Base-by-base conservation (phyloP, 1,140 invertebrate genomes). In the Mylabris phalerata region DNA sequence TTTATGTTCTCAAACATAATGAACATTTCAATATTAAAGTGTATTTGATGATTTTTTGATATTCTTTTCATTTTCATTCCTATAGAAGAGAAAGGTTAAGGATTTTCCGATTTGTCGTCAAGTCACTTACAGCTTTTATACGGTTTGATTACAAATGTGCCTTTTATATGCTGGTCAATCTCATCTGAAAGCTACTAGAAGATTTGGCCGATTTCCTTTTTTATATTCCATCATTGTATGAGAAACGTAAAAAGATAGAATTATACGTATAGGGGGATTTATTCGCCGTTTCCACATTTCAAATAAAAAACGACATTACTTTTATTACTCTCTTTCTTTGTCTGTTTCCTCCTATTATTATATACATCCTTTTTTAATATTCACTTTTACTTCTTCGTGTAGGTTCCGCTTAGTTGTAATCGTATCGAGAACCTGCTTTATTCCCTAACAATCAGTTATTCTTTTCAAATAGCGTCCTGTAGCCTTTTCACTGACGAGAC, bases 91-190 rank as follows among this genome's bases (percentile, higher is more conserved):
- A 19, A 19, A 19, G 19, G 19, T 19, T 19, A 19, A 32, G 4
- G 32, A 32, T 32, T 32, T 32, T 32, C 32, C 32, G 32, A 32
- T 32, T 32, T 32, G 32, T 32, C 32, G 32, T 32, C 32, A 32
- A 32, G 32, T 32, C 32, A 32, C 32, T 32, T 32, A 32, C 32
- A 32, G 7, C 4, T 32, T 32, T 7, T 32, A 32, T 32, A 32
- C 52, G 58, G 71, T 66, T 71, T 71, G 67, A 71, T 72, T 72
- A 72, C 71, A 72, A 72, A 71, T 72, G 69, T 67, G 66, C 55
- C 69, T 69, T 67, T 72, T 72, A 71, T 72, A 66, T 67, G 69
- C 65, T 64, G 71, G 71, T 72, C 71, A 72, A 71, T 72, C 71
- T 72, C 69, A 67, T 71, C 67, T 67, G 68, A 70, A 71, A 72